Evolutionary conservation across 2,888 invertebrate genomes (phyloP).

Genomic region (Theretra japonica): DNA sequence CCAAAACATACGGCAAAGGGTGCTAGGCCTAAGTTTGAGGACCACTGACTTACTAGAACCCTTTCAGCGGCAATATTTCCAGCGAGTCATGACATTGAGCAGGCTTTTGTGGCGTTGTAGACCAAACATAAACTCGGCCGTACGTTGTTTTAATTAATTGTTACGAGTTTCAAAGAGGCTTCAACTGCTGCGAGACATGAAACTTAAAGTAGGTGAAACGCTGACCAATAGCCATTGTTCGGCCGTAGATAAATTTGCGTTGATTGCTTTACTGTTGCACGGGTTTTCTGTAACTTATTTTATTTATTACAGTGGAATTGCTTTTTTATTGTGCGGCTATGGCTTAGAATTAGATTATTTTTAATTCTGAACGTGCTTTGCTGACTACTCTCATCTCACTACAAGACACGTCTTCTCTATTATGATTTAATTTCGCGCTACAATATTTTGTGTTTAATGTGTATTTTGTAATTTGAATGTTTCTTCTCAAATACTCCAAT

Average conservation of each 20-base stretch:
- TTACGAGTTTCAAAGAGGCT: constrained; percentile 67
- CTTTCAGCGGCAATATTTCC: constrained; percentile 24
- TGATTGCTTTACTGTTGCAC: constrained; percentile 58
- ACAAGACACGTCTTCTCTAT: too few species aligned
- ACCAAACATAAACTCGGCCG: constrained; percentile 51
- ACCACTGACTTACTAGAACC: constrained; percentile 5
- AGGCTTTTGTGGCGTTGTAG: constrained; percentile 43
- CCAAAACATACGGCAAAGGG: too few species aligned
- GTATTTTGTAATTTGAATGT: too few species aligned
- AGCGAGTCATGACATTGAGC: constrained; percentile 48
- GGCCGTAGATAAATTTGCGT: constrained; percentile 60
- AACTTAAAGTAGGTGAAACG: constrained; percentile 55
- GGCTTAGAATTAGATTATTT: background rate
- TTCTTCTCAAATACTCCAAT: too few species aligned
- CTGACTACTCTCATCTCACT: too few species aligned
- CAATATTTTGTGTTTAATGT: too few species aligned
- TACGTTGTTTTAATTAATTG: constrained; percentile 82
- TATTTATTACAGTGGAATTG: constrained; percentile 40
- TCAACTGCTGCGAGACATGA: constrained; percentile 71
- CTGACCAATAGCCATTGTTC: constrained; percentile 54
- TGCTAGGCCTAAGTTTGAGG: too few species aligned
- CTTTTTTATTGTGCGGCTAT: constrained; percentile 23
- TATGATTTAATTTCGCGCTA: too few species aligned
- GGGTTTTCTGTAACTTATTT: constrained; percentile 44
- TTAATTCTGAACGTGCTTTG: too few species aligned